Evolutionary conservation across 2,113 vertebrate species (phyloP).

Genomic region (Varanus komodoensis): DNA sequence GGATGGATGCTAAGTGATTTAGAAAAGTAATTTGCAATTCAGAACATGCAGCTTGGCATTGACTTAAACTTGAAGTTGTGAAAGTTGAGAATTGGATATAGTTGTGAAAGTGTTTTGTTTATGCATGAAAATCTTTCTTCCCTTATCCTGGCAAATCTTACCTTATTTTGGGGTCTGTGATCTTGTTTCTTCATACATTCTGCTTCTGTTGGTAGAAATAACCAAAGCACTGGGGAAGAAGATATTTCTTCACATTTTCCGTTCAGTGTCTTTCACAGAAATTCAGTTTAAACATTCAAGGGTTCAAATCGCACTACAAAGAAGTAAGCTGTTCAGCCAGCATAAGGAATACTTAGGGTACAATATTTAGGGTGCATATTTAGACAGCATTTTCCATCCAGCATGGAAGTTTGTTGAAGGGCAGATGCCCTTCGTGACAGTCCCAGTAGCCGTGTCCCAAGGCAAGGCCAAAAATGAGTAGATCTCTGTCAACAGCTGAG

Average conservation of each 20-base stretch:
- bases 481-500: no score
- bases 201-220: background rate
- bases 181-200: slow-evolving; percentile 2
- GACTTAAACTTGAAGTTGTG: slow-evolving; percentile 67
- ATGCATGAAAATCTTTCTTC: background rate
- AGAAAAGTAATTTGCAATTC: slow-evolving; percentile 79
- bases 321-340: background rate
- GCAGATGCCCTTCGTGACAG: no score
- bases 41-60: slow-evolving; percentile 68
- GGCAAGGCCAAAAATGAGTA: no score
- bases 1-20: slow-evolving; percentile 79
- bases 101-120: slow-evolving; percentile 48
- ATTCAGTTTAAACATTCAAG: background rate
- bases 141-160: background rate
- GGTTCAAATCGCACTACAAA: background rate
- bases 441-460: no score
- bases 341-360: background rate
- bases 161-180: background rate
- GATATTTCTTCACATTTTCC: background rate
- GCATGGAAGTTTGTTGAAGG: no score
- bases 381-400: no score
- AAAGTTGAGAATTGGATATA: slow-evolving; percentile 64
- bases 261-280: background rate
- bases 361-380: no score
- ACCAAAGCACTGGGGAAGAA: background rate